Evolutionary conservation across 2,797 vertebrate genomes (phyloP).

Genomic region (Scolopax bukidnonensis): DNA sequence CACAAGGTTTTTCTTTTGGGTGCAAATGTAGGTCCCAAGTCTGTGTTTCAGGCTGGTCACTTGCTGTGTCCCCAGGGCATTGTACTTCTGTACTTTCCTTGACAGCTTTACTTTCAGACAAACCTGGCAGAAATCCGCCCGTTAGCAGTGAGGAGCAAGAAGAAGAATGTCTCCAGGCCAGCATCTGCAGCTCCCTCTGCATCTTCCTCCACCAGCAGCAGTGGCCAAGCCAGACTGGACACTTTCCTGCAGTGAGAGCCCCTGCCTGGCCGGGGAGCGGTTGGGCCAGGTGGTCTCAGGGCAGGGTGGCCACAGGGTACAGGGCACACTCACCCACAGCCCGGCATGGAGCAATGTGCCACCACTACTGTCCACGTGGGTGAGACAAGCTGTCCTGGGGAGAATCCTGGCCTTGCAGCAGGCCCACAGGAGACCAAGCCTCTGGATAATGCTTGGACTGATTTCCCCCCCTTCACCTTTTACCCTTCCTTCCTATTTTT

Average conservation of each 20-base stretch:
- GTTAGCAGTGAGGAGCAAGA: conserved; percentile 81
- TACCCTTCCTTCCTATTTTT: background rate
- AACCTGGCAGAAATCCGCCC: conserved; percentile 85
- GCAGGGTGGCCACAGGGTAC: background rate
- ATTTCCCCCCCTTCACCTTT: background rate
- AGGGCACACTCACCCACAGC: background rate
- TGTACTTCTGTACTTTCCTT: conserved; percentile 62
- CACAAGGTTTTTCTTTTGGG: background rate
- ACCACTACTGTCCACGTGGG: rapidly evolving
- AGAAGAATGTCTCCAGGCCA: conserved; percentile 83
- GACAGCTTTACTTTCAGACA: conserved; percentile 78
- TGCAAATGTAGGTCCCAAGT: background rate
- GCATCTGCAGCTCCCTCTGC: background rate
- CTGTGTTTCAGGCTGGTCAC: background rate
- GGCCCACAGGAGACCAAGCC: background rate
- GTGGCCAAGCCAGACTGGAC: conserved; percentile 83
- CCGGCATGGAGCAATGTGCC: rapidly evolving
- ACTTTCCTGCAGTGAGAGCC: conserved; percentile 81
- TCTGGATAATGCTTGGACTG: background rate
- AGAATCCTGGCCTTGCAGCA: background rate
- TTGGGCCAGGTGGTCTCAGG: background rate
- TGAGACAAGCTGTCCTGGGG: background rate
- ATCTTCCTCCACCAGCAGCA: conserved; percentile 25
- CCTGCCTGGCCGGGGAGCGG: background rate
- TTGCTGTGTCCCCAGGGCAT: background rate